A percentile compares a stretch with the other conserved stretches of the same genome.
These are phyloP conservation scores for Bradypus variegatus DNA, from an alignment of 2,797 vertebrate species.

Conservation along the genomic window DNA sequence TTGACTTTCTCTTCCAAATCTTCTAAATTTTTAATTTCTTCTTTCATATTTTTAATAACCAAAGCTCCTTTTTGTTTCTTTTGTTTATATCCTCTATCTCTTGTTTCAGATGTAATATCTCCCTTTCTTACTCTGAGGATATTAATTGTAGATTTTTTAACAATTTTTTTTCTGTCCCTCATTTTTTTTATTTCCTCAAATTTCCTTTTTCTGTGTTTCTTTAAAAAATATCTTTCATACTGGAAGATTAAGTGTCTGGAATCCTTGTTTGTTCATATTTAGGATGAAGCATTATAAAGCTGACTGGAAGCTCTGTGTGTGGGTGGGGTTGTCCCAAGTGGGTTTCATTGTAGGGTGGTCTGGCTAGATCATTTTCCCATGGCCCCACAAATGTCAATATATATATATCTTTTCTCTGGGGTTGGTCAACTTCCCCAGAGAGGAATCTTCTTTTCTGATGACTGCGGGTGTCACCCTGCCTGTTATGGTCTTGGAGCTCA, in stretches of 20 bases:
- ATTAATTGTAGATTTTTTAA: neutral
- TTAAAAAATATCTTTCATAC: neutral
- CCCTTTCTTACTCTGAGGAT: neutral
- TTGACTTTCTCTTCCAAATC: neutral
- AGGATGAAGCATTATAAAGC: neutral
- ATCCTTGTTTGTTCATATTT: neutral
- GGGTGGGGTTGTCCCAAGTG: neutral
- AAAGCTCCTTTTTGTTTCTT: neutral
- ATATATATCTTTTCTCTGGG: neutral
- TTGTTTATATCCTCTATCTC: too few species aligned
- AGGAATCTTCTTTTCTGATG: neutral
- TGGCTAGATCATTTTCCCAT: neutral
- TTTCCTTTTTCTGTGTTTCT: neutral
- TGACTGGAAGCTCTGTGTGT: neutral
- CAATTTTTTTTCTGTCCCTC: neutral
- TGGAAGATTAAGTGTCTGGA: neutral
- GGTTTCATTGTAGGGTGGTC: neutral
- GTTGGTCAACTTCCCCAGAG: neutral
- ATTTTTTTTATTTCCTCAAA: neutral
- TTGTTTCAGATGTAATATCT: neutral
- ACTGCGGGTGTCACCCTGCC: neutral
- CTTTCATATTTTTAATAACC: neutral
- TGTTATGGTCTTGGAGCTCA: neutral
- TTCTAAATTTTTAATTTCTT: neutral
- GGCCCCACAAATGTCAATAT: neutral